phyloP scores from a whole-genome alignment of 2,797 vertebrate genomes.

The Potorous gilbertii region DNA sequence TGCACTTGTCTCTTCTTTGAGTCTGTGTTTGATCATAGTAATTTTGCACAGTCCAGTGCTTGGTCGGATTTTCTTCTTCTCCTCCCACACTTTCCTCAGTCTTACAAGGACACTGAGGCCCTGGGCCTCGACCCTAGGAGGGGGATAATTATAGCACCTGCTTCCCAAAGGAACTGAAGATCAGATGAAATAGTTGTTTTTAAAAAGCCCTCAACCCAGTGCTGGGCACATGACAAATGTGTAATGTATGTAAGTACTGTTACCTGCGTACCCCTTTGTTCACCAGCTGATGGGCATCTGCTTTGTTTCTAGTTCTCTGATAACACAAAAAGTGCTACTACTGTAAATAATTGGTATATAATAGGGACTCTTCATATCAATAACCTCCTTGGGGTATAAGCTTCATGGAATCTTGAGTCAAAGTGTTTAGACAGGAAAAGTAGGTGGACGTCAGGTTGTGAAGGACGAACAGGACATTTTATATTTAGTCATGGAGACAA shows the following conservation, averaged over 20 bases:
- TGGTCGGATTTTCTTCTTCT: no score
- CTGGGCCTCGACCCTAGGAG: background rate
- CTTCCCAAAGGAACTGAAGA: background rate
- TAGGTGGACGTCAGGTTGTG: background rate
- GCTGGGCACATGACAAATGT: no score
- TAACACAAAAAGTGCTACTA: no score
- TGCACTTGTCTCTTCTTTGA: background rate
- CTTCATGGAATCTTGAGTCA: no score
- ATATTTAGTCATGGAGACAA: background rate
- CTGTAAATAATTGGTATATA: no score
- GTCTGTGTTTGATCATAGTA: background rate
- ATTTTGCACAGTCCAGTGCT: background rate
- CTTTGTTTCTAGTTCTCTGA: no score
- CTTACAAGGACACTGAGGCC: background rate
- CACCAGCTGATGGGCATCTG: no score
- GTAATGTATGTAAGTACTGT: background rate
- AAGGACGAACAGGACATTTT: no score
- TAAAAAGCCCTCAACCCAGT: fast-evolving
- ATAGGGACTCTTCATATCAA: no score
- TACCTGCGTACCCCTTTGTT: no score
- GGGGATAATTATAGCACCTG: background rate
- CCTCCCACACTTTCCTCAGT: background rate
- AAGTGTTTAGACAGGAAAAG: background rate
- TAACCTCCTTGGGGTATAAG: no score
- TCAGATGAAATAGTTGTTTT: background rate